Evolutionary conservation across 2,113 vertebrate genomes (phyloP).

Genomic region (Romanogobio albipinnatus): DNA sequence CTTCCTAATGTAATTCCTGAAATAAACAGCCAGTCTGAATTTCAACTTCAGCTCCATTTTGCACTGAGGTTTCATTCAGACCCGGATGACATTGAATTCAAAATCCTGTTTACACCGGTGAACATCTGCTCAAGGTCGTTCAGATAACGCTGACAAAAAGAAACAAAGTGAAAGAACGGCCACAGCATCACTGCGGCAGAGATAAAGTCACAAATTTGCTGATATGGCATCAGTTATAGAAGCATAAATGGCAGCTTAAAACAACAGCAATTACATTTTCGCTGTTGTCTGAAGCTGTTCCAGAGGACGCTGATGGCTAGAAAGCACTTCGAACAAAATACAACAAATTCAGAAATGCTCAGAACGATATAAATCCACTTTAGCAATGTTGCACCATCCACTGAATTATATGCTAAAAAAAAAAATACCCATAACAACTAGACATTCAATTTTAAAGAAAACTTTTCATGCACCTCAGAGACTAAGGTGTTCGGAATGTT

Average conservation of each 20-base stretch:
- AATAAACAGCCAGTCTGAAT: background rate
- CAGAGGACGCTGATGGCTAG: background rate
- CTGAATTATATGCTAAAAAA: background rate
- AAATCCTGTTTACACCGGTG: background rate
- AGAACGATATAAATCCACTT: background rate
- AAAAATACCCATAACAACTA: background rate
- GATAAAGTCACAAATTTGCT: conserved; percentile 15
- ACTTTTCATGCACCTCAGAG: too few relatives aligned
- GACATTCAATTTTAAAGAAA: too few relatives aligned
- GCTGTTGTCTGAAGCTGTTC: background rate
- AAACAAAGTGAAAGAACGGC: conserved; percentile 1
- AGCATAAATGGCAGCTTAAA: background rate
- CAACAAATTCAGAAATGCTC: background rate
- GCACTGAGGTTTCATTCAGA: background rate
- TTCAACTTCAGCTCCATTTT: background rate
- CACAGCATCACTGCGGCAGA: conserved; percentile 4
- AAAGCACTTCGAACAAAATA: background rate
- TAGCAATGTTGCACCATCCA: background rate
- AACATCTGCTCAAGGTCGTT: conserved; percentile 16
- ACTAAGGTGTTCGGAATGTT: too few relatives aligned
- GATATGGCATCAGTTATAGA: conserved; percentile 3
- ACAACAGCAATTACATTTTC: conserved; percentile 3
- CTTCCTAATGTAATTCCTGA: background rate
- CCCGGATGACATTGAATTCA: background rate
- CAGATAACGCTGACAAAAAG: conserved; percentile 8